Conservation (phyloP, 2,113 vertebrate genomes). For the Nanger granti region DNA sequence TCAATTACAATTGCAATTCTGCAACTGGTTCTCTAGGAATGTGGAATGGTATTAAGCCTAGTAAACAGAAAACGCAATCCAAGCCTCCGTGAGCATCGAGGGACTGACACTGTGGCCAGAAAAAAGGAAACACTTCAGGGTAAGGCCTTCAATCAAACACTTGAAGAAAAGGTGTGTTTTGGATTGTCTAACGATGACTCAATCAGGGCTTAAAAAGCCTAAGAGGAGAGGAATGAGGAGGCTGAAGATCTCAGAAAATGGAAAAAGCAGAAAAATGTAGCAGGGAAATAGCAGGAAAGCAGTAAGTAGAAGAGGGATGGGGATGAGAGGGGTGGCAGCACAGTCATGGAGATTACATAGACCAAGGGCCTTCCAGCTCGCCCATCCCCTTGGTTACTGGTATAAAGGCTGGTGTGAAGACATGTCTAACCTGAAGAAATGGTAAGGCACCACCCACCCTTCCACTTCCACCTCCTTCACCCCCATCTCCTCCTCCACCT, state of each 20-base stretch:
- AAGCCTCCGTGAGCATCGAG: not conserved
- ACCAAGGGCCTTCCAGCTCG: not conserved
- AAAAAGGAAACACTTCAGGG: not conserved
- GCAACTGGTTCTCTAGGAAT: not conserved
- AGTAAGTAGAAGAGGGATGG: not conserved
- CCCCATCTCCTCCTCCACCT: not conserved
- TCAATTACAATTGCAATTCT: not conserved
- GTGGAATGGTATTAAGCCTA: not conserved
- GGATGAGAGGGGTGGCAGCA: not conserved
- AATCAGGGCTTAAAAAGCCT: not conserved
- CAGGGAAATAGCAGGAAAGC: not conserved
- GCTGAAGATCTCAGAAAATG: not conserved
- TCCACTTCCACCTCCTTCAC: not conserved
- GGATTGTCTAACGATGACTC: not conserved
- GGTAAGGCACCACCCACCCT: not conserved
- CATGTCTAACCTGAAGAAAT: not conserved
- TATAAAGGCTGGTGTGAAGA: not conserved
- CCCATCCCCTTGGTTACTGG: accelerated
- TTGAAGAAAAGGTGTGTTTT: not conserved
- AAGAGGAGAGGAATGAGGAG: not conserved
- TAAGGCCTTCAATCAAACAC: not conserved
- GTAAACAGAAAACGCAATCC: not conserved
- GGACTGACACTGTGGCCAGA: not conserved
- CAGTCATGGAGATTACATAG: accelerated
- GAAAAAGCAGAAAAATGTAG: not conserved